Evolutionary conservation across 1,140 invertebrate genomes (phyloP).

Genomic region (Dryas iulia): DNA sequence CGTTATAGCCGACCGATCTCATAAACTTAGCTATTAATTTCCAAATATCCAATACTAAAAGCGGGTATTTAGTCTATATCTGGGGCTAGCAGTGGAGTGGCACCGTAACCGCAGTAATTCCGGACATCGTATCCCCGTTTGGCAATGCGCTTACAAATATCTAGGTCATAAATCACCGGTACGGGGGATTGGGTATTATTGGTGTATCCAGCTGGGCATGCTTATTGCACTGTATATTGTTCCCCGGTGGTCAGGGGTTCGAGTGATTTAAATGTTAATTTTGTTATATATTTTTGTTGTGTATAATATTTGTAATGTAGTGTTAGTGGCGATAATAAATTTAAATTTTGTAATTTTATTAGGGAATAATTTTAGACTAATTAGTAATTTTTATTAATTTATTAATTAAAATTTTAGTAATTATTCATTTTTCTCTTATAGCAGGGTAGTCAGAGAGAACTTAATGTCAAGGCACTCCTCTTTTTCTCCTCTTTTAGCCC

Average conservation of each 20-base stretch:
- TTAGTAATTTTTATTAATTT: too few species aligned
- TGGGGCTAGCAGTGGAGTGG: not conserved
- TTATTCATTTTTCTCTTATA: too few species aligned
- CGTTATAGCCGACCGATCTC: not conserved
- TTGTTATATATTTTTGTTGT: not conserved
- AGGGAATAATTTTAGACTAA: too few species aligned
- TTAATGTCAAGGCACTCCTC: too few species aligned
- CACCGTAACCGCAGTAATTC: not conserved
- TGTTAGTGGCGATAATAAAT: too few species aligned
- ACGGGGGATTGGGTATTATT: conserved; percentile 39
- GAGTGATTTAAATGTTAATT: conserved; percentile 7
- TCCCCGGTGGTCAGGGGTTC: conserved; percentile 25
- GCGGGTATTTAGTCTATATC: not conserved
- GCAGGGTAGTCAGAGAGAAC: too few species aligned
- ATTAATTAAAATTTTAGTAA: too few species aligned
- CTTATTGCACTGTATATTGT: conserved; percentile 33
- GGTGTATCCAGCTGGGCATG: conserved; percentile 37
- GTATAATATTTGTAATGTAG: too few species aligned
- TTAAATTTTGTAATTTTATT: too few species aligned
- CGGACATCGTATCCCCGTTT: conserved; percentile 17
- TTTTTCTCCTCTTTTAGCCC: too few species aligned
- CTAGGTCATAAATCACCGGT: conserved; percentile 36
- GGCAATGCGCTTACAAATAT: conserved; percentile 31
- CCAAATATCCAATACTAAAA: not conserved
- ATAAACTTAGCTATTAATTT: not conserved